Percentiles rank a stretch among this genome's conserved stretches.
Evolutionary conservation across 37 sponge, comb jelly and placozoan species (phyloP).

Genomic region (Chondrilla cf. caribensis): DNA sequence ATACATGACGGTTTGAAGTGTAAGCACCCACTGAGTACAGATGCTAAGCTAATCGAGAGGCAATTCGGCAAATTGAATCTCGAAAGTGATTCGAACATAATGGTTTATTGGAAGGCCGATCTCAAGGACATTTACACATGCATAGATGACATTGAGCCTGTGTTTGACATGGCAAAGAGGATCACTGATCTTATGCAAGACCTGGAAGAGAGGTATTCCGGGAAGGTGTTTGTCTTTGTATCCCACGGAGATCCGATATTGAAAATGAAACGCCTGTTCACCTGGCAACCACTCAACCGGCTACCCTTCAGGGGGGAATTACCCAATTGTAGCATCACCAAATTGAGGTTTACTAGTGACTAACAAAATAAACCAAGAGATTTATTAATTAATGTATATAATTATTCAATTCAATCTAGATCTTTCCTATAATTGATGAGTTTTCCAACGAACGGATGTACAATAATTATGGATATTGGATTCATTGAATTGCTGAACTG

Average conservation of each 20-base stretch:
- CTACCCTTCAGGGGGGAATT: background rate
- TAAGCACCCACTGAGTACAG: background rate
- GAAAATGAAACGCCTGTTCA: background rate
- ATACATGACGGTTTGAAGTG: conserved; percentile 3
- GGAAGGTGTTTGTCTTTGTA: conserved; percentile 10
- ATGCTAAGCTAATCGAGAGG: background rate
- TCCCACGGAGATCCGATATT: conserved; percentile 18
- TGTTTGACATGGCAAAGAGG: background rate
- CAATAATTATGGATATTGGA: no score
- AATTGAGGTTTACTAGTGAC: background rate
- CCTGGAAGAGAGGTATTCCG: background rate
- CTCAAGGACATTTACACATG: background rate
- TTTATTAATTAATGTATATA: no score
- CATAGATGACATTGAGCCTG: background rate
- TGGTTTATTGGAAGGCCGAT: background rate
- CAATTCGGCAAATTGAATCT: conserved; percentile 7
- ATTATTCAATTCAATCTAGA: no score
- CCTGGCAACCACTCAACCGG: background rate
- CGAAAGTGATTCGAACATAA: background rate
- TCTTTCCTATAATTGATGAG: no score
- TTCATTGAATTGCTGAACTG: no score
- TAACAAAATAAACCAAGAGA: background rate
- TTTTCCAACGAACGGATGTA: no score
- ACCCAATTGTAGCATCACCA: conserved; percentile 1
- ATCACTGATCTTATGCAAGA: background rate